Evolutionary conservation across 2,113 vertebrate genomes (phyloP), one percentile per base, ranked within the genome.

Genomic region (Callionymus lyra): DNA sequence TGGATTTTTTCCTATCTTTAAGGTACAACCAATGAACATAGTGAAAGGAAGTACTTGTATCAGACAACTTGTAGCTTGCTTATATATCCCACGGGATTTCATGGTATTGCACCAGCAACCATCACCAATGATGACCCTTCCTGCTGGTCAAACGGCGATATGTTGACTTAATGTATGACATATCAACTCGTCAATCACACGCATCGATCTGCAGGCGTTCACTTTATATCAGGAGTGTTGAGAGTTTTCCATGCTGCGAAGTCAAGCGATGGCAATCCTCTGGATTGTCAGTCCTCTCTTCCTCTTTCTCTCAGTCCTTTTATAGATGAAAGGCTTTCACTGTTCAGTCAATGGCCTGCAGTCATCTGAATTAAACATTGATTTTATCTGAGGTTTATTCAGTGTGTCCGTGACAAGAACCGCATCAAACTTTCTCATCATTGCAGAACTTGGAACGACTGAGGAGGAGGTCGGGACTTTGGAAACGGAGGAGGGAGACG

Each of bases 341-440:
- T 76, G 77, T 80, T 83, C 74, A 82, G 71, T 82, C 80, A 83
- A 78, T 83, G 80, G 84, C 86, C 84, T 68, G 54, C 68, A 84
- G 84, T 82, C 60, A 79, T 84, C 76, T 84, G 84, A 85, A 86
- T 85, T 85, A 86, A 86, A 83, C 80, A 86, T 82, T 76, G 83
- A 86, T 86, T 81, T 83, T 83, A 86, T 85, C 80, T 50, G 67
- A 82, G 68, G 73, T 83, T 81, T 81, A 77, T 75, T 75, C 68
- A 57, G 68, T 68, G 56, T 16, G 60, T 70, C 70, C 49, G 50
- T 60, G 67, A 62, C 53, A 31, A 31, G 32, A 56, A 58, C 62
- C 60, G 62, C 67, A 62, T 60, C 18, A 46, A 64, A 64, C n/a
- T 40, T 37, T 52, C 56, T 69, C 68, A 61, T 55, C 15, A 37